A percentile compares a stretch with the other conserved stretches of the same genome.
Conservation (phyloP, 2,797 vertebrate species). For the Microchirus variegatus region DNA sequence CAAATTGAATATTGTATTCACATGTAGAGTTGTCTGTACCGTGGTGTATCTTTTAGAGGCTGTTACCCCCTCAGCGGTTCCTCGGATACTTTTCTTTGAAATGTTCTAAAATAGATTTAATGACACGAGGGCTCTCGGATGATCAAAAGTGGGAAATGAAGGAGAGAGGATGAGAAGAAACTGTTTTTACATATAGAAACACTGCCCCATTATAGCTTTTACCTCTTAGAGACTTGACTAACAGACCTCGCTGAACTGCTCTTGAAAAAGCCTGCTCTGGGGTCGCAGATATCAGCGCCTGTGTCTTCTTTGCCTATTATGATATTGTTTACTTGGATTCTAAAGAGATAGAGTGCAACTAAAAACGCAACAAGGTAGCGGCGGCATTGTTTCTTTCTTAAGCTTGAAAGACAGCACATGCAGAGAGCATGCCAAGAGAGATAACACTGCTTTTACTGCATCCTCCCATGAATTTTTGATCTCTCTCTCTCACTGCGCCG, state of each 20-base stretch:
- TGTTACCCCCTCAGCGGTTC: neutral
- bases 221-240: neutral
- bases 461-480: constrained; percentile 62
- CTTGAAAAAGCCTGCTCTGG: no score
- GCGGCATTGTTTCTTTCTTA: constrained; percentile 28
- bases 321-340: neutral
- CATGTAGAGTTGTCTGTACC: neutral
- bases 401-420: constrained; percentile 37
- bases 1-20: constrained; percentile 3
- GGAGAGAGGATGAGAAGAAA: neutral
- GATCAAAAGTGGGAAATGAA: constrained; percentile 5
- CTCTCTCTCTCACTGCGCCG: constrained; percentile 26
- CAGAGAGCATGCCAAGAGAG: constrained; percentile 46
- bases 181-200: neutral
- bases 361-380: neutral
- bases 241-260: no score
- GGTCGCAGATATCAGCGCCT: neutral
- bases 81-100: neutral
- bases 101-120: constrained; percentile 25
- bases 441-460: constrained; percentile 35
- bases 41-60: neutral
- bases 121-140: constrained; percentile 3
- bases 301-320: neutral
- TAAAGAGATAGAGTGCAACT: neutral
- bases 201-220: neutral